phyloP scores from a whole-genome alignment of 1,140 invertebrate species.

The Lepidurus apus region DNA sequence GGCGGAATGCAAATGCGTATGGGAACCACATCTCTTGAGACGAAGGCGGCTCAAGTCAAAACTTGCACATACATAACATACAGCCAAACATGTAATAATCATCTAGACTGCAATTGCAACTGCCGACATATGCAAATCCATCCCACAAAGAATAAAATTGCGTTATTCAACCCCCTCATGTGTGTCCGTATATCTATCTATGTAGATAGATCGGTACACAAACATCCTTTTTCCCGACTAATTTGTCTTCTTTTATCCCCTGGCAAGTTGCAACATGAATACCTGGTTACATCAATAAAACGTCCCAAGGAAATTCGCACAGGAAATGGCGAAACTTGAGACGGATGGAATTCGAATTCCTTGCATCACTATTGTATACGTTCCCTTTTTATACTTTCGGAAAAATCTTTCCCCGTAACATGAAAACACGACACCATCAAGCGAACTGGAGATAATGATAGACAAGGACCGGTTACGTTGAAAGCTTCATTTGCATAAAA shows the following conservation, averaged over 20 bases:
- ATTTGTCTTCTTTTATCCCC: background rate
- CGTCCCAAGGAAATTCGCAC: background rate
- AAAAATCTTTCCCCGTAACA: background rate
- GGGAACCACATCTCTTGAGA: background rate
- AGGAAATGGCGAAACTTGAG: background rate
- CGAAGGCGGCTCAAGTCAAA: constrained; percentile 17
- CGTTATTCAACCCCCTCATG: background rate
- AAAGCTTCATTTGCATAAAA: constrained; percentile 22
- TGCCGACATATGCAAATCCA: background rate
- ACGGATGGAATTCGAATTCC: background rate
- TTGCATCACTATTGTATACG: background rate
- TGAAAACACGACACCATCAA: background rate
- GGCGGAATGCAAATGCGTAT: constrained; percentile 1
- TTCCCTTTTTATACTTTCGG: background rate
- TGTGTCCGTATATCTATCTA: background rate
- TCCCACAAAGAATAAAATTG: background rate
- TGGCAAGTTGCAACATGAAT: background rate
- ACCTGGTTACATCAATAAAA: background rate
- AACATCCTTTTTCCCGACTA: background rate
- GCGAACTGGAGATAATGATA: background rate
- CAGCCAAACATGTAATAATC: constrained; percentile 19
- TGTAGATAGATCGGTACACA: background rate
- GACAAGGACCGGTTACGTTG: constrained; percentile 12
- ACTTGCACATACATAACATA: constrained; percentile 22
- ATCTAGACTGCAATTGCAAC: constrained; percentile 21